Base-by-base conservation (phyloP, 2,888 invertebrate genomes). In the Dasypogon diadema region DNA sequence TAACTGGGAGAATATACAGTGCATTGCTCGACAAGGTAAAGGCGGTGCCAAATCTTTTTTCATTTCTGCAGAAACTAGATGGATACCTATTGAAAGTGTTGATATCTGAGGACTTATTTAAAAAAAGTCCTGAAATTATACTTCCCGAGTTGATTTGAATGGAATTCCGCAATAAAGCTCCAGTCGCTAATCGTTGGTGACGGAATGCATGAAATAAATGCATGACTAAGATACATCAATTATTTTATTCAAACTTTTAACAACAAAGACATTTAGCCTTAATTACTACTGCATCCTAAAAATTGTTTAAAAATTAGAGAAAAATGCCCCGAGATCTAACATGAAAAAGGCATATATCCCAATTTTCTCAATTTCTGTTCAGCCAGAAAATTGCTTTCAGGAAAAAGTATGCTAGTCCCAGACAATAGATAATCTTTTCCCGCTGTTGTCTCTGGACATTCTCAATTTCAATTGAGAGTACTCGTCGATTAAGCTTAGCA, bases 351-450 rank as follows among this genome's bases (percentile, higher is more conserved):
- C 63, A 65, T 37, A 21, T n/a, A 18, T 26, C 24, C 48, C 46
- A 22, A 48, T 68, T 48, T 14, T 6, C 16, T 18, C 87, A 89
- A 80, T 89, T 89, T 80, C 89, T 89, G 83, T 90, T 91, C 81
- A 96, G 88, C 95, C 95, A 96, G 81, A 93, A 89, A 80, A 96
- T 91, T 70, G 94, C 90, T 88, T 96, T 96, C 80, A 96, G 88
- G 80, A 96, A 87, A 84, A 96, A 90, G 85, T 96, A 97, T 30
- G 95, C 93, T 81, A 96, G 89, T 26, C 96, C 93, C 80, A 95
- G 87, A 76, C 94, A 93, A 83, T 94, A 95, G 58, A 95, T 88
- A 81, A 96, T 90, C 83, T 96, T 93, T 83, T 97, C 97, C 80
- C 94, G 91, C 83, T 96, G 95, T 81, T 94, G 91, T 76, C 95